These are phyloP conservation scores for Hylaeus anthracinus DNA, from an alignment of 1,140 invertebrate species.

Conservation along the genomic window DNA sequence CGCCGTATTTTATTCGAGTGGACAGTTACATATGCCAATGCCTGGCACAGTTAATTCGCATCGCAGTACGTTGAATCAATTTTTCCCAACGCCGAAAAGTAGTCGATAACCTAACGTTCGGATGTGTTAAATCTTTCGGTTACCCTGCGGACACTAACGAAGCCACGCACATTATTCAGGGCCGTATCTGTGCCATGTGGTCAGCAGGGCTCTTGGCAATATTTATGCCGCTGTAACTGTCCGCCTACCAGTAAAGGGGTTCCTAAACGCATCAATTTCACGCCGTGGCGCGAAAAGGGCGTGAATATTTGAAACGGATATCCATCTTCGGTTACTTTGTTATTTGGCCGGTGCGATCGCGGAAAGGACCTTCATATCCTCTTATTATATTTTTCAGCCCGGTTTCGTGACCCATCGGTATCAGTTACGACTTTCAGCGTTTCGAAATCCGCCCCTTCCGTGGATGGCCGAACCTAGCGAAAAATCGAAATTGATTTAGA, in stretches of 20 bases:
- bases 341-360: slow-evolving; percentile 68
- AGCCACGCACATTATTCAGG: slow-evolving; percentile 59
- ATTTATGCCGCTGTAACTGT: slow-evolving; percentile 80
- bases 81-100: not conserved
- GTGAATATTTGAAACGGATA: slow-evolving; percentile 81
- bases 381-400: slow-evolving; percentile 34
- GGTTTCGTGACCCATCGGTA: slow-evolving; percentile 15
- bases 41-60: too few relatives aligned
- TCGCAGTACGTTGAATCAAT: not conserved
- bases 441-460: too few relatives aligned
- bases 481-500: too few relatives aligned
- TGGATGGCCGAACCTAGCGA: too few relatives aligned
- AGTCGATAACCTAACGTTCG: not conserved
- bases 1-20: too few relatives aligned
- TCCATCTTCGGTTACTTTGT: slow-evolving; percentile 78
- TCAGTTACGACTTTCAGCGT: not conserved
- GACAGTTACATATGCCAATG: too few relatives aligned
- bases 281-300: slow-evolving; percentile 77
- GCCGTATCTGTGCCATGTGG: slow-evolving; percentile 75
- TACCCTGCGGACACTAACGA: slow-evolving; percentile 51
- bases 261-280: slow-evolving; percentile 81
- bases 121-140: slow-evolving; percentile 33
- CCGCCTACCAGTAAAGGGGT: slow-evolving; percentile 78
- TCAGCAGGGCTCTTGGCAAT: slow-evolving; percentile 74
- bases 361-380: slow-evolving; percentile 54